Conservation (phyloP, 2,888 invertebrate species). For the Dryococelus australis region DNA sequence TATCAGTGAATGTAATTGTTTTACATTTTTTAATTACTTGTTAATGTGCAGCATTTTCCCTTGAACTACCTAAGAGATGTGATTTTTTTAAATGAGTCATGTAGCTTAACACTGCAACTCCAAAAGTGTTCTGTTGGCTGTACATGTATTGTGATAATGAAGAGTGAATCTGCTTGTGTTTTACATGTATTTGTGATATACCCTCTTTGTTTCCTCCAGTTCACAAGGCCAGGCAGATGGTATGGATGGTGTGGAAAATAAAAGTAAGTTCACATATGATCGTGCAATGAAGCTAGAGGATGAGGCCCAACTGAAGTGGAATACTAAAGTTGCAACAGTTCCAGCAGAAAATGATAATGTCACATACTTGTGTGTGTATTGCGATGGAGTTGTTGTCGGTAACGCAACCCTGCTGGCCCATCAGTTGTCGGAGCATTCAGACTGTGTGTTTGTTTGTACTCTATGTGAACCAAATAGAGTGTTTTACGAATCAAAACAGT, state of each 20-base stretch:
- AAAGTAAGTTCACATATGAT: neutral
- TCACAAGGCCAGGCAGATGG: neutral
- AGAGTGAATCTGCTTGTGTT: neutral
- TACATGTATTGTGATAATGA: no score
- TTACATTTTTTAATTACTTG: no score
- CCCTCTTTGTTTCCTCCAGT: neutral
- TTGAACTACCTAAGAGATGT: no score
- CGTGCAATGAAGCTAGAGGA: slow-evolving; percentile 2
- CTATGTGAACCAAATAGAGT: slow-evolving; percentile 35
- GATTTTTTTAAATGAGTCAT: no score
- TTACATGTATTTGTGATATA: neutral
- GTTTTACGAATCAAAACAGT: slow-evolving; percentile 22
- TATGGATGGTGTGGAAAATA: neutral
- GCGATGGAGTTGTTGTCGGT: slow-evolving; percentile 36
- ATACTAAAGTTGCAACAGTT: neutral
- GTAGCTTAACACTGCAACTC: no score
- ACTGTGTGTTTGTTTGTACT: slow-evolving; percentile 40
- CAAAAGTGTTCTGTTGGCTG: no score
- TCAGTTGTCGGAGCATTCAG: slow-evolving; percentile 37
- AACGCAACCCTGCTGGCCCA: slow-evolving; percentile 37
- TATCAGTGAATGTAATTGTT: no score
- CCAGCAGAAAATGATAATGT: neutral
- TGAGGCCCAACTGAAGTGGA: neutral
- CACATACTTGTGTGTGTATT: slow-evolving; percentile 33
- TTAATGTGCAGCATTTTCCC: no score